phyloP scores from a whole-genome alignment of 2,888 invertebrate species.

The Ectemnius continuus region DNA sequence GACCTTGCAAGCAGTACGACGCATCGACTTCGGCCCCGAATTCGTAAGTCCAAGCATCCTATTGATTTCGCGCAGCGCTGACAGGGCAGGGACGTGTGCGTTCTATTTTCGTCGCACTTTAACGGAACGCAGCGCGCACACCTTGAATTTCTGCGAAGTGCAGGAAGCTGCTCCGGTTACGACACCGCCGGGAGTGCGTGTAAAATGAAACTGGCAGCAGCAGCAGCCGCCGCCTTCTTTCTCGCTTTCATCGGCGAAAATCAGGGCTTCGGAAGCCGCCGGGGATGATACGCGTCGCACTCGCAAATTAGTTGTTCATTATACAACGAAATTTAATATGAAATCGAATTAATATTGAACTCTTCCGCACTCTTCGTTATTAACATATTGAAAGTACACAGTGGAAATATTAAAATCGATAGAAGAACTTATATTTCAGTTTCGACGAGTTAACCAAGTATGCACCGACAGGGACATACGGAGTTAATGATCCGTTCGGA shows the following conservation, averaged over 20 bases:
- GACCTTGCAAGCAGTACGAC: neutral
- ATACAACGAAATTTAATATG: too few relatives aligned
- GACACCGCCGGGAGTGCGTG: constrained; percentile 34
- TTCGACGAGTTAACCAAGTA: too few relatives aligned
- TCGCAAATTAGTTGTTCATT: too few relatives aligned
- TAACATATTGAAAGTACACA: too few relatives aligned
- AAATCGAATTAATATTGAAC: too few relatives aligned
- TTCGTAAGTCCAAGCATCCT: constrained; percentile 9
- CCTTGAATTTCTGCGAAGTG: constrained; percentile 47
- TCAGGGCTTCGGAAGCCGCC: constrained; percentile 18
- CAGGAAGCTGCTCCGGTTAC: constrained; percentile 44
- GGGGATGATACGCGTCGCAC: too few relatives aligned
- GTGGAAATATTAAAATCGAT: too few relatives aligned
- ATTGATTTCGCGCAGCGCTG: neutral
- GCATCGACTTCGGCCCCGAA: neutral
- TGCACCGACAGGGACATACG: too few relatives aligned
- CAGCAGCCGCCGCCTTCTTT: constrained; percentile 4
- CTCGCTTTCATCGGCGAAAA: constrained; percentile 31
- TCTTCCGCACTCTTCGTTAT: too few relatives aligned
- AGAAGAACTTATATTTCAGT: too few relatives aligned
- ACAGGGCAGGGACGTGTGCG: neutral
- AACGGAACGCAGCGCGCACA: constrained; percentile 21
- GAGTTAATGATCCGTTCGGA: too few relatives aligned
- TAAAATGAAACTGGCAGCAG: constrained; percentile 49
- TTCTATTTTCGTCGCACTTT: constrained; percentile 24